Conservation (phyloP, 2,797 vertebrate species). For the Pipistrellus pipistrellus region DNA sequence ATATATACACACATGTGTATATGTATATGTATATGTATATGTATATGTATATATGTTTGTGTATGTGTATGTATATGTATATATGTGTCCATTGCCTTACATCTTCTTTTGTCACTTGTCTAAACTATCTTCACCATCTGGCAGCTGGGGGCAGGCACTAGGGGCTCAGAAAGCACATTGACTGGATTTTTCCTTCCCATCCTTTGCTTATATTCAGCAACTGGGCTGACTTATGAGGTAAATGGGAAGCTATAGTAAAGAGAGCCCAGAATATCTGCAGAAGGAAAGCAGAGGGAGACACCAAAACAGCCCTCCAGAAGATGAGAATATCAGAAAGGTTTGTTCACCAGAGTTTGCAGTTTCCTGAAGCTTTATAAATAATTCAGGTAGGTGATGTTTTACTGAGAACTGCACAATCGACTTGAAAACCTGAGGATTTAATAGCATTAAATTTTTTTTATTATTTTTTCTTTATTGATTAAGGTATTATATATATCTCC, state of each 20-base stretch:
- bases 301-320: conserved; percentile 2
- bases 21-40: not conserved
- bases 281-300: not conserved
- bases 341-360: conserved; percentile 47
- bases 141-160: not conserved
- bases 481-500: no score
- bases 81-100: not conserved
- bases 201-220: not conserved
- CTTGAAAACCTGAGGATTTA: conserved; percentile 25
- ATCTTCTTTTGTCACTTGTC: not conserved
- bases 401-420: not conserved
- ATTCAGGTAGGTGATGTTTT: not conserved
- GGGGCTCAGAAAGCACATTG: not conserved
- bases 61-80: not conserved
- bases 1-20: not conserved
- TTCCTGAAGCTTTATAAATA: conserved; percentile 61
- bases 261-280: not conserved
- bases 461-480: no score
- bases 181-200: not conserved
- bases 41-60: not conserved
- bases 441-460: not conserved
- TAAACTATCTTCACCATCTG: not conserved
- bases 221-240: not conserved
- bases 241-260: not conserved
- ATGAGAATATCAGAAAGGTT: not conserved